Conservation (phyloP, 2,797 vertebrate genomes). For the Amphiprion clarkii region DNA sequence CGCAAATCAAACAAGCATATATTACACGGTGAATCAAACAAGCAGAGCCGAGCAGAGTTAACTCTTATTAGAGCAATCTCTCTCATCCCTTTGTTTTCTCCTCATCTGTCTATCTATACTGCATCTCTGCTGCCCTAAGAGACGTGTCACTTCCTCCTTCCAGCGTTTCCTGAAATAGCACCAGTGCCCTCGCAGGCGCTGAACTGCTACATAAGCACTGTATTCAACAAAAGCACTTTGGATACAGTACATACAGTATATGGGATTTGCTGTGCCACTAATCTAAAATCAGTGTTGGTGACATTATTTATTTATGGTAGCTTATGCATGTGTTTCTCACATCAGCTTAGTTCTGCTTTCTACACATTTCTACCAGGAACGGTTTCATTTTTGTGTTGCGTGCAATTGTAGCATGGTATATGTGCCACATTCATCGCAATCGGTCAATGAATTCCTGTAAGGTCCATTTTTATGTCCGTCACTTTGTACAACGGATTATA, state of each 20-base stretch:
- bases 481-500: constrained; percentile 7
- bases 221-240: constrained; percentile 54
- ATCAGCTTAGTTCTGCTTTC: constrained; percentile 29
- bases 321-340: constrained; percentile 33
- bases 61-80: constrained; percentile 38
- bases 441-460: background rate
- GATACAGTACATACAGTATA: constrained; percentile 42
- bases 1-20: constrained; percentile 37
- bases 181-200: constrained; percentile 48
- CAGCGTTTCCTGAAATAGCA: constrained; percentile 79
- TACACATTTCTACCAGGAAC: constrained; percentile 13
- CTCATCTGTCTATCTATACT: constrained; percentile 55
- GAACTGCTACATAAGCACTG: constrained; percentile 53
- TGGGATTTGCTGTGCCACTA: constrained; percentile 39
- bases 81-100: constrained; percentile 55
- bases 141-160: constrained; percentile 68
- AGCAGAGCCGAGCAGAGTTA: constrained; percentile 32
- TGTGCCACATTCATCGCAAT: background rate
- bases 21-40: constrained; percentile 28
- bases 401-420: constrained; percentile 5
- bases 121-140: constrained; percentile 62
- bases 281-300: constrained; percentile 48
- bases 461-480: background rate
- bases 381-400: constrained; percentile 26
- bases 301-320: constrained; percentile 51